phyloP scores from a whole-genome alignment of 2,888 invertebrate species.

The Laspeyria flexula region DNA sequence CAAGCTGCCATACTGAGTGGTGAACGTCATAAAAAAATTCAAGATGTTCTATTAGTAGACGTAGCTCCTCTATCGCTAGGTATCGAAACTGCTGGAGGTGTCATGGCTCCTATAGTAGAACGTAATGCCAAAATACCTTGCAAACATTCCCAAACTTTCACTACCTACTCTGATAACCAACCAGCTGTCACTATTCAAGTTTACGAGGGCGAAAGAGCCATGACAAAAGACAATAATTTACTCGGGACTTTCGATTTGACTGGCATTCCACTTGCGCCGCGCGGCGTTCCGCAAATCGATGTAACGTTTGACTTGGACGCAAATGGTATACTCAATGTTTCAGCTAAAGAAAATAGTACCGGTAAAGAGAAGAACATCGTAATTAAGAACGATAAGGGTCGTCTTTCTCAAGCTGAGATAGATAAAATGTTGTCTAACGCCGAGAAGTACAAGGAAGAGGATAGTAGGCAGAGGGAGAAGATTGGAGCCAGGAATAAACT shows the following conservation, averaged over 20 bases:
- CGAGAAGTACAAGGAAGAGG: conserved; percentile 89
- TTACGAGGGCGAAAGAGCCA: conserved; percentile 91
- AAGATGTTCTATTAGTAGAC: conserved; percentile 87
- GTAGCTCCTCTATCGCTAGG: conserved; percentile 88
- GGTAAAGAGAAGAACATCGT: conserved; percentile 91
- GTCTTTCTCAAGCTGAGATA: conserved; percentile 93
- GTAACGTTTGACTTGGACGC: conserved; percentile 91
- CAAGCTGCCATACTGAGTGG: conserved; percentile 90
- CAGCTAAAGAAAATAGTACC: conserved; percentile 89
- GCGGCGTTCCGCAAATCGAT: conserved; percentile 88
- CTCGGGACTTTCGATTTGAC: conserved; percentile 88
- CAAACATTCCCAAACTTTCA: conserved; percentile 90
- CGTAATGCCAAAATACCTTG: conserved; percentile 90
- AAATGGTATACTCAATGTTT: conserved; percentile 93
- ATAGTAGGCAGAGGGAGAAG: conserved; percentile 88
- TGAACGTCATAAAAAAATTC: conserved; percentile 90
- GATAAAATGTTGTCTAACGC: conserved; percentile 93
- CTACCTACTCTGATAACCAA: conserved; percentile 93
- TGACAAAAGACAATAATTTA: conserved; percentile 92
- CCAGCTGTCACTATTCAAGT: conserved; percentile 90
- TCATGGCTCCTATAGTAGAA: conserved; percentile 91
- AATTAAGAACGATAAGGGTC: conserved; percentile 93
- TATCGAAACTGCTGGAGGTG: conserved; percentile 92
- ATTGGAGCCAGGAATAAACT: conserved; percentile 89
- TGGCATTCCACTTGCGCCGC: conserved; percentile 89